Evolutionary conservation across 2,888 invertebrate species (phyloP), one percentile per base, ranked within the genome.

Genomic region (Orgyia antiqua): DNA sequence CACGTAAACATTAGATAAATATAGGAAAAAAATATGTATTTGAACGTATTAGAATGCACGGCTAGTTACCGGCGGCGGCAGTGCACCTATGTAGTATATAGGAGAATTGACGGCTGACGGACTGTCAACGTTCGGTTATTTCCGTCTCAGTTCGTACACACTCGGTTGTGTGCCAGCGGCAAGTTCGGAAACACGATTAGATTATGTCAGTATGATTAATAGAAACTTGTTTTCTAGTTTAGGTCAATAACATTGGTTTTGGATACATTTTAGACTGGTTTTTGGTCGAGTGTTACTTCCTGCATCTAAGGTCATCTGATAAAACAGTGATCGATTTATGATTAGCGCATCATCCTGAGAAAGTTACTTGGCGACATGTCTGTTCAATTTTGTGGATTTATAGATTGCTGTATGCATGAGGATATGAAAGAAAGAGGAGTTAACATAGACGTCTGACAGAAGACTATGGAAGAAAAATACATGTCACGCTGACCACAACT

Each of bases 91-190:
- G 75, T 76, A 73, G 61, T 75, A 75, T 70, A 75, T 79, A 79
- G 55, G 54, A 63, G 68, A 69, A 76, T 77, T 78, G 80, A 78
- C 76, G 71, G 67, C 68, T 83, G 83, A 83, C 80, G 79, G 68
- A 58, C 76, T 83, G 82, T 83, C 82, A 80, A 51, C 63, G 60
- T 43, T 83, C 82, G 82, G 77, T 35, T 12, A 45, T 39, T 54
- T 49, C 72, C 82, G 82, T 58, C 39, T 19, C 33, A 33, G 31
- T 24, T 72, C 78, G 77, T 52, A 24, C 9, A 24, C 35, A 29
- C 27, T 71, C 71, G 65, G 31, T 11, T 10, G 27, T 46, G 51
- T 46, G 47, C 42, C 45, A 44, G 45, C 50, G 37, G 62, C 55
- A 59, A 59, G 52, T 68, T 51, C 49, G 41, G 53, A 42, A 35